Base-by-base conservation (phyloP, 2,113 vertebrate species). In the Macaca mulatta region DNA sequence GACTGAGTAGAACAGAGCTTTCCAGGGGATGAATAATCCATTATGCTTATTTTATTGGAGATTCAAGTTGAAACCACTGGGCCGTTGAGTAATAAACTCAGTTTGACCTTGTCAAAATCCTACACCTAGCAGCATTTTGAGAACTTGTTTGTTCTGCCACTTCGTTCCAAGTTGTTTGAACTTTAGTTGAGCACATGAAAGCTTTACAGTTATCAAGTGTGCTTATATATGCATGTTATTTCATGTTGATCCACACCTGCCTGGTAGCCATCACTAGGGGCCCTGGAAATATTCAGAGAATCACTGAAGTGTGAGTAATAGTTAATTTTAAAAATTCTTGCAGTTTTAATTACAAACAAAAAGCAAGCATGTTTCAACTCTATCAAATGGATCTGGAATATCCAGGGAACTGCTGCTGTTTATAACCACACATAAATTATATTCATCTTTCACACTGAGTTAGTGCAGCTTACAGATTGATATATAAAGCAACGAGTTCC, bases 151-250 rank as follows among this genome's bases (percentile, higher is more conserved):
- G 69, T 83, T 96, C 75, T 43, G 30, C 72, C 69, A 80, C 6
- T 57, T 96, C 38, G 18, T 97, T 98, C 95, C 96, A 98, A 95
- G 95, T 98, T 98, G 97, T 97, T 96, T 98, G 94, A 96, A 97
- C 81, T 96, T 97, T 92, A 90, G 8, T 81, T 95, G 87, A 97
- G 89, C 93, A 96, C 0, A 17, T 1, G 18, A 27, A 86, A 77
- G 55, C 59, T 85, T 97, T 94, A 55, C 92, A 92, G 97, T 84
- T 97, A 82, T 94, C 3, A 10, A 96, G 75, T 96, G 75, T 97
- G 96, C 89, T 97, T 97, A 93, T 87, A 89, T 61, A 97, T 83
- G 92, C 96, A 96, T 85, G 96, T 97, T 88, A 97, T 96, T 97
- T 97, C 90, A 97, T 3, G 1, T 94, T 97, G 70, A 32, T 83